These are phyloP conservation scores for Torymus aiolomorphi DNA, from an alignment of 2,888 invertebrate genomes.

Conservation along the genomic window DNA sequence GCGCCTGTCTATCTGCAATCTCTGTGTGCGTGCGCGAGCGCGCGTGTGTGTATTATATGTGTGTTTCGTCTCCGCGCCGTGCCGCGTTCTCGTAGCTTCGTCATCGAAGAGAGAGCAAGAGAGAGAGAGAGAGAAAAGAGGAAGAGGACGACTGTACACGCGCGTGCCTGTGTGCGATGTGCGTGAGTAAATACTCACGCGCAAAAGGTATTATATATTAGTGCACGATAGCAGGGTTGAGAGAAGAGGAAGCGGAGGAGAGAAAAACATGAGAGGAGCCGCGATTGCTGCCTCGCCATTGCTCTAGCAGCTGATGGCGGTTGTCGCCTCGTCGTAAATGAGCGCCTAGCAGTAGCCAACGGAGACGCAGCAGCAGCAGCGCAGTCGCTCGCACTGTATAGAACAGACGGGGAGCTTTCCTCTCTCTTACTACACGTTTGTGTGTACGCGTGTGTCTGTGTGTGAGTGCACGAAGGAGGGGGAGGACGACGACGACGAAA, in stretches of 20 bases:
- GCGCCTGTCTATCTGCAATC: no score
- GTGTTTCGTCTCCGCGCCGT: no score
- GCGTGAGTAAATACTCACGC: not conserved
- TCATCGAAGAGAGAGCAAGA: not conserved
- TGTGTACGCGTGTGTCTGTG: no score
- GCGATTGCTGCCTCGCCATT: slow-evolving; percentile 57
- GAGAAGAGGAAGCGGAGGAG: not conserved
- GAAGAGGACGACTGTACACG: not conserved
- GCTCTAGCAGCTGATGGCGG: slow-evolving; percentile 73
- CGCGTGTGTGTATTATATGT: no score
- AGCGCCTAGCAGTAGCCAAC: slow-evolving; percentile 22
- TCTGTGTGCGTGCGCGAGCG: no score
- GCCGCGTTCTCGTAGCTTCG: no score
- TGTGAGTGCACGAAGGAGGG: not conserved
- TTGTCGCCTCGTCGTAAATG: slow-evolving; percentile 64
- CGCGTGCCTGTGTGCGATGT: no score
- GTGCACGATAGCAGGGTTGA: no score
- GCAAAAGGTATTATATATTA: not conserved
- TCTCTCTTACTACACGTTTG: no score
- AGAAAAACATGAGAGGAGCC: no score
- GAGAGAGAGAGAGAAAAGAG: not conserved
- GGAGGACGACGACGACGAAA: slow-evolving; percentile 7
- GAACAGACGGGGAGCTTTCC: not conserved
- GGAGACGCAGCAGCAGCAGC: not conserved
- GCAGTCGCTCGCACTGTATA: not conserved